Evolutionary conservation across 2,113 vertebrate species (phyloP).

Genomic region (Scatophagus argus): DNA sequence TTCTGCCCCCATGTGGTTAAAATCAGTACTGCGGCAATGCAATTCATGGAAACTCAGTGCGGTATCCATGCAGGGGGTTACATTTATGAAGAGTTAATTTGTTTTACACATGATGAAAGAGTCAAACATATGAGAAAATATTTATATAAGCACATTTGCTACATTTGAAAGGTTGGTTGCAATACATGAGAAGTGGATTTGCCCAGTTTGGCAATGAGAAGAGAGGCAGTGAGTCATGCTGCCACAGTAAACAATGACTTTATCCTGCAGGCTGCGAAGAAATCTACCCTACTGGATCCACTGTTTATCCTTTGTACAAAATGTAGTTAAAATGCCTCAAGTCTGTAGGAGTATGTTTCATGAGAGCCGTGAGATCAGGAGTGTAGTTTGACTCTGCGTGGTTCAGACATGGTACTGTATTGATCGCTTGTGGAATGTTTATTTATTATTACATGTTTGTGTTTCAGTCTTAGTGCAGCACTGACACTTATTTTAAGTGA

Average conservation of each 20-base stretch:
- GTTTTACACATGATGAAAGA: background rate
- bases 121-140: background rate
- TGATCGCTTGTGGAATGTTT: slow-evolving; percentile 9
- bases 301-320: background rate
- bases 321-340: background rate
- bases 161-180: slow-evolving; percentile 4
- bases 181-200: slow-evolving; percentile 20
- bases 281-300: background rate
- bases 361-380: slow-evolving; percentile 12
- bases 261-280: slow-evolving; percentile 3
- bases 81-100: background rate
- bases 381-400: slow-evolving; percentile 8
- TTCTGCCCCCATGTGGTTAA: slow-evolving; percentile 64
- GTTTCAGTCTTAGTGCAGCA: background rate
- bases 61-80: background rate
- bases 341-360: slow-evolving; percentile 14
- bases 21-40: slow-evolving; percentile 14
- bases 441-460: too few species aligned
- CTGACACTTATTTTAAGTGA: background rate
- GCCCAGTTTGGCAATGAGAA: slow-evolving; percentile 30
- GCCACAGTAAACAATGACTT: background rate
- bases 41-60: background rate
- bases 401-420: background rate
- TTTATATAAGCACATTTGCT: background rate
- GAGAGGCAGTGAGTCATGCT: slow-evolving; percentile 40